Conservation (phyloP, 2,797 vertebrate genomes). For the Muraenolepis orangiensis region DNA sequence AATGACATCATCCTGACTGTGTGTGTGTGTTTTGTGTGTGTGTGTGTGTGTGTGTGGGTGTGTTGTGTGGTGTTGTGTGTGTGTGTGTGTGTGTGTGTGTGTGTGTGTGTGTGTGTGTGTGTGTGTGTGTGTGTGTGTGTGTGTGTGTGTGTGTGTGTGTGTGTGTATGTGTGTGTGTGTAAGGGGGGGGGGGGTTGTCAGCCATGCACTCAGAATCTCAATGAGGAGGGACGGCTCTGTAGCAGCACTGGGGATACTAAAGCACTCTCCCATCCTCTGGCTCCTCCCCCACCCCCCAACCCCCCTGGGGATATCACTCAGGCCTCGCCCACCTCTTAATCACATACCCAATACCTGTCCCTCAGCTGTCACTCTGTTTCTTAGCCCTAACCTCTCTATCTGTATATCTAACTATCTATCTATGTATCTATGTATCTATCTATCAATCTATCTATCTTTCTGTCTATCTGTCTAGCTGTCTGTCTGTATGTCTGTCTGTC, state of each 20-base stretch:
- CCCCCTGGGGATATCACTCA: constrained; percentile 43
- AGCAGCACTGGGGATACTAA: not conserved
- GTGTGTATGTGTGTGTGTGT: not conserved
- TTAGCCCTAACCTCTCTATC: too few relatives aligned
- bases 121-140: not conserved
- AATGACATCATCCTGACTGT: constrained; percentile 70
- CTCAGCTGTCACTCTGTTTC: constrained; percentile 24
- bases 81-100: constrained; percentile 2
- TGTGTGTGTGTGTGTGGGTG: constrained; percentile 1
- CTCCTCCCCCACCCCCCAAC: constrained; percentile 12
- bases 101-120: not conserved
- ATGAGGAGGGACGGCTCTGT: constrained; percentile 27
- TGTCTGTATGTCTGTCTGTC: not conserved
- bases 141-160: not conserved
- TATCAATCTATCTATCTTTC: too few relatives aligned
- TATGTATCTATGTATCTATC: too few relatives aligned
- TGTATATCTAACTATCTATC: not conserved
- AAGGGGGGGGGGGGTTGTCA: constrained; percentile 23
- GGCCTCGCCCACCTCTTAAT: constrained; percentile 38
- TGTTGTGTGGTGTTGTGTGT: not conserved
- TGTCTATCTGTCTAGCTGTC: not conserved
- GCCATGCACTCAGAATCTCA: constrained; percentile 69
- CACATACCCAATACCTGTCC: constrained; percentile 57
- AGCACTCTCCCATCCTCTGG: not conserved
- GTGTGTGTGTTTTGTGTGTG: not conserved